Base-by-base conservation (phyloP, 2,113 vertebrate genomes). In the Passer domesticus region DNA sequence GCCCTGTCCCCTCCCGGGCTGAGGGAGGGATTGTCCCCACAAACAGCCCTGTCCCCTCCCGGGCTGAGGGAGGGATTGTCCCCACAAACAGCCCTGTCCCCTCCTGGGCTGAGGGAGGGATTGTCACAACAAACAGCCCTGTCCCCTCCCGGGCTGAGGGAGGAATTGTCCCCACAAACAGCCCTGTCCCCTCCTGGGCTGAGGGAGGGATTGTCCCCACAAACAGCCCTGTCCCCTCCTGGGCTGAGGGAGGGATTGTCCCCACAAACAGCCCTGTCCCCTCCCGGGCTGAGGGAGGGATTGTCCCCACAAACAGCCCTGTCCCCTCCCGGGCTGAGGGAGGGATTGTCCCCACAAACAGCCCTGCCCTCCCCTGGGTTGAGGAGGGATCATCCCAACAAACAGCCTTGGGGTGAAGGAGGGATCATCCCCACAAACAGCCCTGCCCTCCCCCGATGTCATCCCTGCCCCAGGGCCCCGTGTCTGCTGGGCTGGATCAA, bases 211-310 rank as follows among this genome's bases (percentile, higher is more conserved):
- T 95, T 91, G 87, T 84, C 87, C 89, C 60, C 11, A 41, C 39
- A 41, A 41, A 41, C 60, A 37, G 47, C 93, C 72, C 64, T 43
- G 79, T n/a, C n/a, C 39, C 3, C 64, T 31, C 70, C 81, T n/a
- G n/a, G n/a, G n/a, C n/a, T n/a, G n/a, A n/a, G n/a, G n/a, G 41
- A 91, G 90, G 94, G 85, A 93, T 95, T 91, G 87, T 84, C 87
- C 89, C 60, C 11, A 41, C 39, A 41, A 41, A 41, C 60, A 37
- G 47, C 93, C 72, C 64, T 43, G 79, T n/a, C n/a, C 39, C 3
- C 64, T 31, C 70, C 81, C 9, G n/a, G n/a, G n/a, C n/a, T n/a
- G n/a, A n/a, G n/a, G n/a, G 41, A 91, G 90, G 94, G 85, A 93
- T 95, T 91, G 87, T 84, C 87, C 89, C 60, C 11, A 41, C 39